These are phyloP conservation scores for Brenthis hecate DNA, from an alignment of 2,888 invertebrate species.

Conservation along the genomic window DNA sequence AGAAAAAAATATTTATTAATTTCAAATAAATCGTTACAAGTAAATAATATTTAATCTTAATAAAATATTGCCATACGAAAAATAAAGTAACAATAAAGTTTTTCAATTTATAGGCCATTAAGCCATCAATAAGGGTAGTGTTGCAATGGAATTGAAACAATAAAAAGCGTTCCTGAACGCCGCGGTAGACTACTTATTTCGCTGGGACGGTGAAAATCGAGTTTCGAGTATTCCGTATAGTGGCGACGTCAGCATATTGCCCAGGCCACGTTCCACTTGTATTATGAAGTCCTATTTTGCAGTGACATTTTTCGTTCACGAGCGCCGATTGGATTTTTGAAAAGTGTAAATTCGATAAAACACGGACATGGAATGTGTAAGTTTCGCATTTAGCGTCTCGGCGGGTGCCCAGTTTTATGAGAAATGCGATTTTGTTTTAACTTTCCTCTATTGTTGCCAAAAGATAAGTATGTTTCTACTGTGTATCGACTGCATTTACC, in stretches of 20 bases:
- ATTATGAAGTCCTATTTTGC: conserved; percentile 76
- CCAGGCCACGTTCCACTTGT: conserved; percentile 63
- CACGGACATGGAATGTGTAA: conserved; percentile 40
- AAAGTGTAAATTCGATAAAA: conserved; percentile 79
- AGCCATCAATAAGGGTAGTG: conserved; percentile 27
- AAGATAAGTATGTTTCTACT: conserved; percentile 13
- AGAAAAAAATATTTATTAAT: too few species aligned
- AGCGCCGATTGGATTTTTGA: conserved; percentile 75
- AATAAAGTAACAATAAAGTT: conserved; percentile 19
- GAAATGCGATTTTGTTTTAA: conserved; percentile 34
- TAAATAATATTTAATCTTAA: conserved; percentile 1
- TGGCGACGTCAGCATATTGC: conserved; percentile 74
- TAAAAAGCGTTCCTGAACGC: conserved; percentile 33
- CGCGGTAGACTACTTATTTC: conserved; percentile 49
- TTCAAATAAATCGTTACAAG: too few species aligned
- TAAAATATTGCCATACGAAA: conserved; percentile 13
- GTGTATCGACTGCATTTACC: background rate
- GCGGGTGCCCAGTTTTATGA: conserved; percentile 29
- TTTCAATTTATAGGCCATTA: conserved; percentile 20
- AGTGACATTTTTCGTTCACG: conserved; percentile 77
- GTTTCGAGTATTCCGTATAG: conserved; percentile 57
- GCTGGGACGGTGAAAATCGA: conserved; percentile 68
- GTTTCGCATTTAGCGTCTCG: conserved; percentile 30
- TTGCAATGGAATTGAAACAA: conserved; percentile 37
- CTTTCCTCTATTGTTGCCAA: conserved; percentile 28